Evolutionary conservation across 92 coral and sea anemone genomes (phyloP).

Genomic region (Phenganax subtilis): DNA sequence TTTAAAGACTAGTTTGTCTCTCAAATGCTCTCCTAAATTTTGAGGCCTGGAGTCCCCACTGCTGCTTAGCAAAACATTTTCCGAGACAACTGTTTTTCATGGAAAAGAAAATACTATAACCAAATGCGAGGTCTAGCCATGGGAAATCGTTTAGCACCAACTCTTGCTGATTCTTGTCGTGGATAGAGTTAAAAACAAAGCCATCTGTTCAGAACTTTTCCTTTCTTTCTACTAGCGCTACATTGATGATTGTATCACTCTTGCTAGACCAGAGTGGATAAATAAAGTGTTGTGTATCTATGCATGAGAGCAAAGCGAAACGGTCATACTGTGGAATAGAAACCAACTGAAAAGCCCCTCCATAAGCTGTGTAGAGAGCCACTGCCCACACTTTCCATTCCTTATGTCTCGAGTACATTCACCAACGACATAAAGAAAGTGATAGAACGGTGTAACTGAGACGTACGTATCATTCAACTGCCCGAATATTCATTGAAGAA

Average conservation of each 20-base stretch:
- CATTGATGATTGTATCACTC: background rate
- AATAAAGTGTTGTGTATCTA: no score
- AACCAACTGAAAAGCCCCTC: background rate
- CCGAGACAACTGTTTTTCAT: no score
- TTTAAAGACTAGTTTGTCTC: no score
- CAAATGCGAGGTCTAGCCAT: background rate
- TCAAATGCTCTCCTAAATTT: no score
- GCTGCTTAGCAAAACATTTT: no score
- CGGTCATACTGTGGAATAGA: background rate
- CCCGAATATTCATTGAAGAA: background rate
- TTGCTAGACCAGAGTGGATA: no score
- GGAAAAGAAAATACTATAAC: background rate
- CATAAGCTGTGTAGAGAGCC: background rate
- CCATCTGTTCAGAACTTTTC: background rate
- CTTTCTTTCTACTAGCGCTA: background rate
- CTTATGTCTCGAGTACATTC: background rate
- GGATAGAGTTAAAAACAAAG: background rate
- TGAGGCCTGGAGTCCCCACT: no score
- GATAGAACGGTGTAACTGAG: background rate
- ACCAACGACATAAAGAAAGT: conserved; percentile 6
- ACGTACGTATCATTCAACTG: background rate
- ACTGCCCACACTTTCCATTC: background rate
- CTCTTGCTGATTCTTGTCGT: no score
- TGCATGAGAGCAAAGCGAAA: background rate
- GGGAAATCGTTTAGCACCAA: no score